Evolutionary conservation across 2,113 vertebrate genomes (phyloP).

Genomic region (Girardinichthys multiradiatus): DNA sequence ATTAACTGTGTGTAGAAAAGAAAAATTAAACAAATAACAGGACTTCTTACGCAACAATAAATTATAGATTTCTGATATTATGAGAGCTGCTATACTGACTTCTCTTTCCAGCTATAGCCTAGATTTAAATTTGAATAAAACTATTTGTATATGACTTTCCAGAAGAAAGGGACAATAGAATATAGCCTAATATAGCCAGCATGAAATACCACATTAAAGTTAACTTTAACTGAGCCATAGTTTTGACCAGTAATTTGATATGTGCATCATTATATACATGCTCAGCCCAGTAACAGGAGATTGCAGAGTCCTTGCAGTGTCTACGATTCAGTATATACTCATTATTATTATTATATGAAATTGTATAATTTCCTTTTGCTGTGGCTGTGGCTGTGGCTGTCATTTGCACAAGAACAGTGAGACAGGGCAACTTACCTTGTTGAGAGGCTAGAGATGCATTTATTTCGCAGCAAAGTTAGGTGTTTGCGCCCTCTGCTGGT

Average conservation of each 20-base stretch:
- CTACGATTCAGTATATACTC: not conserved
- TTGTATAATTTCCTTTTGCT: not conserved
- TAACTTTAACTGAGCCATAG: not conserved
- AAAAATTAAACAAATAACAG: not conserved
- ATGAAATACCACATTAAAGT: not conserved
- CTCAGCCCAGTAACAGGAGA: not conserved
- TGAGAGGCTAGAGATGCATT: not conserved
- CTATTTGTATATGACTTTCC: not conserved
- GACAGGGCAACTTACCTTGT: not conserved
- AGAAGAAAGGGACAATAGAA: not conserved
- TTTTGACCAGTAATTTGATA: not conserved
- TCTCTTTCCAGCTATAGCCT: not conserved
- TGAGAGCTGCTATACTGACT: not conserved
- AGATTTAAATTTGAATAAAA: not conserved
- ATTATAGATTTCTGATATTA: not conserved
- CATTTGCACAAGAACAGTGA: not conserved
- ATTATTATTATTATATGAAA: no score
- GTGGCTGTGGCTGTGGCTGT: no score
- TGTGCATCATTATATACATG: not conserved
- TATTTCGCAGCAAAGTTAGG: not conserved
- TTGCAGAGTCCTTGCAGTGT: not conserved
- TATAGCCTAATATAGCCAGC: not conserved
- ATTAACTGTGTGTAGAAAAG: not conserved
- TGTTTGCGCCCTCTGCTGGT: slow-evolving; percentile 44
- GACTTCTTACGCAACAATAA: not conserved